These are phyloP conservation scores for Hassar affinis DNA, from an alignment of 2,113 vertebrate species.

Conservation along the genomic window DNA sequence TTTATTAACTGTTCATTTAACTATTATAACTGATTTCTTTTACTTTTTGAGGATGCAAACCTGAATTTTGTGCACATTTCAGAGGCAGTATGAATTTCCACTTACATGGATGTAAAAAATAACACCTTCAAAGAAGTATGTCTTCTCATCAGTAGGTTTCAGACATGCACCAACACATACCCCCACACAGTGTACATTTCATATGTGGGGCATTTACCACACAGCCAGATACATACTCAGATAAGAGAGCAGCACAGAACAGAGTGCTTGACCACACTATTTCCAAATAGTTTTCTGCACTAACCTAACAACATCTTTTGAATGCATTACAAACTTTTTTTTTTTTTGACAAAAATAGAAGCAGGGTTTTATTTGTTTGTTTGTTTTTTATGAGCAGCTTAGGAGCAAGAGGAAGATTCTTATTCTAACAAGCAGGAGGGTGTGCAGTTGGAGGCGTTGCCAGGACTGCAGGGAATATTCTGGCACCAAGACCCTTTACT, in stretches of 20 bases:
- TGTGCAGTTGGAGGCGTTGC: background rate
- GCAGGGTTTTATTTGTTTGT: background rate
- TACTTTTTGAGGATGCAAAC: no score
- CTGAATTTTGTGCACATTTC: background rate
- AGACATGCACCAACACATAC: background rate
- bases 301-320: background rate
- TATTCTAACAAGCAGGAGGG: background rate
- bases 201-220: background rate
- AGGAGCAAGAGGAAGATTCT: background rate
- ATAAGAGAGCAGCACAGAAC: background rate
- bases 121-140: background rate
- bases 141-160: background rate
- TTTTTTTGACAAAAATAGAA: background rate
- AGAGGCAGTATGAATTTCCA: background rate
- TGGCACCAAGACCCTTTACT: background rate
- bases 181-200: background rate
- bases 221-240: background rate
- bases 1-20: no score
- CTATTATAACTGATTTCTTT: no score
- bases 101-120: background rate
- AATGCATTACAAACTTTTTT: background rate
- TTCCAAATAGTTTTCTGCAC: background rate
- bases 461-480: slow-evolving; percentile 28
- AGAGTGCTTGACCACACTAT: background rate
- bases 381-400: background rate